Evolutionary conservation across 2,888 invertebrate genomes (phyloP).

Genomic region (Trachelus tabidus): DNA sequence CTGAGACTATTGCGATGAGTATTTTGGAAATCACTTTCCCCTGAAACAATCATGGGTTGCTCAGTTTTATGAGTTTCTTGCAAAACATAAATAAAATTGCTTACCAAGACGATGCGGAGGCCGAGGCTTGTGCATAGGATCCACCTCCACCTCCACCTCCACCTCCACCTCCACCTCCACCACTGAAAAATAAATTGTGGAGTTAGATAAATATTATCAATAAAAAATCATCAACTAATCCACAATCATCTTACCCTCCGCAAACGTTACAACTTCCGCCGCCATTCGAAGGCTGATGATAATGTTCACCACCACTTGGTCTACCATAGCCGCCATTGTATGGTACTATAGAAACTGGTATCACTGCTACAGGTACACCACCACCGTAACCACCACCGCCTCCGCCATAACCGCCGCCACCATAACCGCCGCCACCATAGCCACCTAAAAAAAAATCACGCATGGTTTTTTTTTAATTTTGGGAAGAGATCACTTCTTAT

Average conservation of each 20-base stretch:
- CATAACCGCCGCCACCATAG: constrained; percentile 22
- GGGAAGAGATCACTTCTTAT: background rate
- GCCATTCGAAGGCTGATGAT: constrained; percentile 6
- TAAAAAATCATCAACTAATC: background rate
- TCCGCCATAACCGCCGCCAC: constrained; percentile 24
- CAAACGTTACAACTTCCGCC: constrained; percentile 35
- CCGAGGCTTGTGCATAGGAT: constrained; percentile 45
- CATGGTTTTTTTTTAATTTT: background rate
- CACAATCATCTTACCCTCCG: constrained; percentile 9
- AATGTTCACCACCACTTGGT: constrained; percentile 17
- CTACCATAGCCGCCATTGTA: background rate
- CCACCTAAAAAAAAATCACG: constrained; percentile 2
- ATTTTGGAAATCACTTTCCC: background rate
- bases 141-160: constrained; percentile 27
- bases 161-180: constrained; percentile 17
- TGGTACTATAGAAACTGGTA: constrained; percentile 29
- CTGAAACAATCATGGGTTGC: background rate
- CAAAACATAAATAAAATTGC: constrained; percentile 6
- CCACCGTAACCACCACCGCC: constrained; percentile 6
- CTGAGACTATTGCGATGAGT: no score
- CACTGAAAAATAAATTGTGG: constrained; percentile 10
- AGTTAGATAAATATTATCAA: background rate
- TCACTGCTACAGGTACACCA: constrained; percentile 5
- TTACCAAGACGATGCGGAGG: constrained; percentile 43
- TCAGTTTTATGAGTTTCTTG: background rate